Evolutionary conservation across 1,140 invertebrate genomes (phyloP).

Genomic region (Nasonia vitripennis): DNA sequence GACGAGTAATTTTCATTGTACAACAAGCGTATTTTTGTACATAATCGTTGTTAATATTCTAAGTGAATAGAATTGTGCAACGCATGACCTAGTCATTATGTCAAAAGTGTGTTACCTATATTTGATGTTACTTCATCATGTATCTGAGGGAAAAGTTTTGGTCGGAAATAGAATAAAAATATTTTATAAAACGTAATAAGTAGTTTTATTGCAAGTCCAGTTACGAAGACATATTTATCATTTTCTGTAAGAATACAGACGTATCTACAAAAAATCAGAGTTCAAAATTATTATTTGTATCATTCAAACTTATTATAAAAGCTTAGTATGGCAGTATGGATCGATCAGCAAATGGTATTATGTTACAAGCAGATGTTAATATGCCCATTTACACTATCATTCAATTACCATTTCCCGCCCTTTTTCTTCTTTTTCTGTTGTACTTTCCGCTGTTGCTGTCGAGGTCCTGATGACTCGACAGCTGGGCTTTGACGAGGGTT

Average conservation of each 20-base stretch:
- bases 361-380: background rate
- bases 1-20: background rate
- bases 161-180: slow-evolving; percentile 63
- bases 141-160: slow-evolving; percentile 54
- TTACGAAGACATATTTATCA: slow-evolving; percentile 20
- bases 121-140: slow-evolving; percentile 66
- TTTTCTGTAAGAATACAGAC: slow-evolving; percentile 15
- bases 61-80: slow-evolving; percentile 64
- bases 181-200: slow-evolving; percentile 65
- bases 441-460: slow-evolving; percentile 79
- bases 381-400: background rate
- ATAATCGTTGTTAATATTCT: slow-evolving; percentile 65
- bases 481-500: slow-evolving; percentile 76
- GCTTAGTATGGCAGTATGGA: slow-evolving; percentile 6
- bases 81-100: slow-evolving; percentile 69
- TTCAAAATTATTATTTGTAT: slow-evolving; percentile 10
- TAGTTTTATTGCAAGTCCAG: slow-evolving; percentile 40
- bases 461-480: slow-evolving; percentile 73
- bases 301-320: slow-evolving; percentile 9
- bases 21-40: slow-evolving; percentile 69
- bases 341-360: background rate
- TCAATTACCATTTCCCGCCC: slow-evolving; percentile 73
- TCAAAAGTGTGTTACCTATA: slow-evolving; percentile 68
- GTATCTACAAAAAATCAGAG: slow-evolving; percentile 31
- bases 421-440: slow-evolving; percentile 81